Percentiles rank a stretch among this genome's conserved stretches.
phyloP scores from a whole-genome alignment of 2,113 vertebrate genomes.

The Aphelocoma coerulescens region DNA sequence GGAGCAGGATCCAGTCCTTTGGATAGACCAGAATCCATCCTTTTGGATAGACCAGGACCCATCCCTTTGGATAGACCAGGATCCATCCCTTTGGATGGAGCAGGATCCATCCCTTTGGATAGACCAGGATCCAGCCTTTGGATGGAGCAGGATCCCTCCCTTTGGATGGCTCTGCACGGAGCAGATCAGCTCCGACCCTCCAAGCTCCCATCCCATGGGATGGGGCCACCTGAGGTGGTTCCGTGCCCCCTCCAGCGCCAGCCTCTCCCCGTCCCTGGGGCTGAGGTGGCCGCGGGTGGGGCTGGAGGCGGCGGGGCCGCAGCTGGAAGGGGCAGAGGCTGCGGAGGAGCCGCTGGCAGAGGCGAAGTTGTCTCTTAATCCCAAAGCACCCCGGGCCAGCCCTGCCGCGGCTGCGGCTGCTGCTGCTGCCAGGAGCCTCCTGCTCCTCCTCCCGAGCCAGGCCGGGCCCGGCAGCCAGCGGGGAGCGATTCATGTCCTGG shows the following conservation, averaged over 20 bases:
- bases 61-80: not conserved
- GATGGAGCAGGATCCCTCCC: not conserved
- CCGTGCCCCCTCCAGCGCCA: not conserved
- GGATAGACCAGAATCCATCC: not conserved
- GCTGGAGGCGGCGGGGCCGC: slow-evolving; percentile 37
- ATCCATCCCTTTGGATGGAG: fast-evolving
- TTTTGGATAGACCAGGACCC: not conserved
- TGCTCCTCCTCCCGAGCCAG: not conserved
- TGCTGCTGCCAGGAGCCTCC: not conserved
- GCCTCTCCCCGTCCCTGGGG: not conserved
- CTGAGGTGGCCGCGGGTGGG: slow-evolving; percentile 5
- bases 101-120: not conserved
- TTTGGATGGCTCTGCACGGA: fast-evolving
- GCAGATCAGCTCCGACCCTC: fast-evolving
- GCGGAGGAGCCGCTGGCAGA: not conserved
- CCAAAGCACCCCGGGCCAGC: not conserved
- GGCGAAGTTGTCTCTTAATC: not conserved
- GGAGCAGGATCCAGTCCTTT: not conserved
- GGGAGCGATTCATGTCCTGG: not conserved
- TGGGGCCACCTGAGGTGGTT: fast-evolving
- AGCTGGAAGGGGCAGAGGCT: not conserved
- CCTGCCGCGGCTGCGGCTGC: not conserved
- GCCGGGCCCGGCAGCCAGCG: not conserved
- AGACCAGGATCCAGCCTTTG: not conserved
- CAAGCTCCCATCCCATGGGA: fast-evolving